Evolutionary conservation across 2,888 invertebrate species (phyloP).

Genomic region (Bombylius major): DNA sequence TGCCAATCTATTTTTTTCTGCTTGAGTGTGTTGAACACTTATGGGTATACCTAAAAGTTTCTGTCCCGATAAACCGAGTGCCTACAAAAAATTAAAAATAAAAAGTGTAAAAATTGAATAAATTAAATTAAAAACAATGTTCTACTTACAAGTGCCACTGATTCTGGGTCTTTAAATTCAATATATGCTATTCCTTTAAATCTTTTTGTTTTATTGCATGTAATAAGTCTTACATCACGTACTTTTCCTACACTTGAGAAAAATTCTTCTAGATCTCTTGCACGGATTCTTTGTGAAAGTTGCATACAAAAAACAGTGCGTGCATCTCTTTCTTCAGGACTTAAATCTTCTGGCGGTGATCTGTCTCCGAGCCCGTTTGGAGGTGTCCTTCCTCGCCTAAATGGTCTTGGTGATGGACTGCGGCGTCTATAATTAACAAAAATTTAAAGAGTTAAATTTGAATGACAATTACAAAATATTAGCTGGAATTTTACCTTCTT

Average conservation of each 20-base stretch:
- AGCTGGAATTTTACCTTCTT: not conserved
- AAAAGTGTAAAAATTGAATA: constrained; percentile 1
- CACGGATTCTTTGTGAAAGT: constrained; percentile 83
- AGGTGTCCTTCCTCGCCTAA: constrained; percentile 33
- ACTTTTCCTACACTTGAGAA: constrained; percentile 98
- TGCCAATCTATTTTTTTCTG: constrained; percentile 86
- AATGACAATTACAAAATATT: not conserved
- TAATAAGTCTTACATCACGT: constrained; percentile 93
- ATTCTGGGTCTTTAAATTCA: constrained; percentile 96
- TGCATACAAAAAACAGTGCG: constrained; percentile 99
- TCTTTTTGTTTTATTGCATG: constrained; percentile 95
- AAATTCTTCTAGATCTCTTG: constrained; percentile 93
- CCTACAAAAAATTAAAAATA: constrained; percentile 44
- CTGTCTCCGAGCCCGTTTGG: constrained; percentile 43
- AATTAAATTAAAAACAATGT: no score
- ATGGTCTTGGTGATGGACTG: constrained; percentile 36
- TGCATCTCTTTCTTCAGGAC: constrained; percentile 96
- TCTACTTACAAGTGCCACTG: constrained; percentile 74
- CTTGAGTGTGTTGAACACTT: constrained; percentile 95
- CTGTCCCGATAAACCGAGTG: constrained; percentile 90
- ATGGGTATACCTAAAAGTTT: constrained; percentile 92
- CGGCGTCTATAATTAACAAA: constrained; percentile 23
- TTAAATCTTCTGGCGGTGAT: constrained; percentile 58
- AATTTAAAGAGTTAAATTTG: not conserved
- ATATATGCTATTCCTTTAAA: constrained; percentile 99